phyloP scores from a whole-genome alignment of 1,140 invertebrate genomes.

The Listronotus bonariensis region DNA sequence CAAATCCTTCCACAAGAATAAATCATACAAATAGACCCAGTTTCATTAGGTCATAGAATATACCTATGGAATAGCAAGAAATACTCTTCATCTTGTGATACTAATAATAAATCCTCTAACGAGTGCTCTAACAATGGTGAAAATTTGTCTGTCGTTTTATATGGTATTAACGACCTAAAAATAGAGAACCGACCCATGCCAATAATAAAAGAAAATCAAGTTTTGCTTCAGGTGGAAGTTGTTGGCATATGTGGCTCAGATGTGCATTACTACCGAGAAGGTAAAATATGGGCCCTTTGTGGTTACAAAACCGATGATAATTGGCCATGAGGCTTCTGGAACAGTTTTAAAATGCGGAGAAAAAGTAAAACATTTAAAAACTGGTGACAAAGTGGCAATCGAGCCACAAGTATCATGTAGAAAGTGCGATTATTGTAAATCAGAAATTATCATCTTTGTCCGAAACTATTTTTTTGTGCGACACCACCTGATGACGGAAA shows the following conservation, averaged over 20 bases:
- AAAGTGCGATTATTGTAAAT: constrained; percentile 82
- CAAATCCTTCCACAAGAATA: too few relatives aligned
- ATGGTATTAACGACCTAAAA: constrained; percentile 27
- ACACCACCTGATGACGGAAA: constrained; percentile 87
- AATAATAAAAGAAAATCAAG: constrained; percentile 70
- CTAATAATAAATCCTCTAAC: too few relatives aligned
- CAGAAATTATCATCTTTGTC: constrained; percentile 81
- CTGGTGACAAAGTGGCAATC: constrained; percentile 81
- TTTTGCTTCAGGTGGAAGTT: constrained; percentile 82
- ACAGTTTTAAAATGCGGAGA: constrained; percentile 55
- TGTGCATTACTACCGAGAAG: constrained; percentile 85
- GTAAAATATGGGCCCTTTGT: constrained; percentile 84
- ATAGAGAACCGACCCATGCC: constrained; percentile 70
- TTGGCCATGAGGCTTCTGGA: constrained; percentile 60
- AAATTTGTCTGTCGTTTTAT: constrained; percentile 25
- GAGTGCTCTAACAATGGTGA: background rate
- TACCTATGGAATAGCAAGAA: too few relatives aligned
- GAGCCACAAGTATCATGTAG: constrained; percentile 90
- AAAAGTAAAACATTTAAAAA: constrained; percentile 27
- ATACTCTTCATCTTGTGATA: too few relatives aligned
- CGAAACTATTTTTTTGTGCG: constrained; percentile 82
- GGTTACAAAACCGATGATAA: constrained; percentile 81
- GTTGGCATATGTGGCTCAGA: constrained; percentile 97
- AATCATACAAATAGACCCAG: too few relatives aligned
- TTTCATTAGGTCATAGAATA: too few relatives aligned